These are phyloP conservation scores for Chaetogeoica ovagalla DNA, from an alignment of 2,888 invertebrate genomes.

Conservation along the genomic window DNA sequence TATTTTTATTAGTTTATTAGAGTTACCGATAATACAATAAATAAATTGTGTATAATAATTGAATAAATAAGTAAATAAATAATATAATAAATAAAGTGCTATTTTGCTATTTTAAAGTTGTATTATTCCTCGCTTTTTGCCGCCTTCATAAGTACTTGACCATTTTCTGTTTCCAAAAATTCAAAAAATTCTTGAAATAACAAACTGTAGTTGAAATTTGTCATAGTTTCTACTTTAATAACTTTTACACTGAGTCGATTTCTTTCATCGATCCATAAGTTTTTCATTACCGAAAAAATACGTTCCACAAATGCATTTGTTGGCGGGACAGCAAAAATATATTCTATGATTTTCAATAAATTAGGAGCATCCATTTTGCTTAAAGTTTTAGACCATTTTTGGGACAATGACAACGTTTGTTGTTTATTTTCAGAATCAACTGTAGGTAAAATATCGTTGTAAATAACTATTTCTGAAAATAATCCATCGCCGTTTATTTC, in stretches of 20 bases:
- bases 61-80: not conserved
- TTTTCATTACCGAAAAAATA: conserved; percentile 7
- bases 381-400: conserved; percentile 6
- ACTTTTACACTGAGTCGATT: not conserved
- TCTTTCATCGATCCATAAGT: not conserved
- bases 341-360: conserved; percentile 3
- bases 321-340: not conserved
- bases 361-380: not conserved
- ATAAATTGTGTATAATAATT: not conserved
- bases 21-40: not conserved
- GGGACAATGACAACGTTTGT: not conserved
- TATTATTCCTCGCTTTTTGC: conserved; percentile 8
- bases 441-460: conserved; percentile 10
- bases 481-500: not conserved
- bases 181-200: not conserved
- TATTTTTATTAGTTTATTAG: too few species aligned
- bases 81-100: conserved; percentile 11
- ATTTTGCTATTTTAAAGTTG: conserved; percentile 13
- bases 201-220: conserved; percentile 9
- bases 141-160: not conserved
- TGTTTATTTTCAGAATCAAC: not conserved
- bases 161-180: not conserved
- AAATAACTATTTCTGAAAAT: conserved; percentile 12
- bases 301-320: conserved; percentile 6
- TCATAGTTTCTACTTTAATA: conserved; percentile 9